Base-by-base conservation (phyloP, 2,888 invertebrate species). In the Orthosia gracilis region DNA sequence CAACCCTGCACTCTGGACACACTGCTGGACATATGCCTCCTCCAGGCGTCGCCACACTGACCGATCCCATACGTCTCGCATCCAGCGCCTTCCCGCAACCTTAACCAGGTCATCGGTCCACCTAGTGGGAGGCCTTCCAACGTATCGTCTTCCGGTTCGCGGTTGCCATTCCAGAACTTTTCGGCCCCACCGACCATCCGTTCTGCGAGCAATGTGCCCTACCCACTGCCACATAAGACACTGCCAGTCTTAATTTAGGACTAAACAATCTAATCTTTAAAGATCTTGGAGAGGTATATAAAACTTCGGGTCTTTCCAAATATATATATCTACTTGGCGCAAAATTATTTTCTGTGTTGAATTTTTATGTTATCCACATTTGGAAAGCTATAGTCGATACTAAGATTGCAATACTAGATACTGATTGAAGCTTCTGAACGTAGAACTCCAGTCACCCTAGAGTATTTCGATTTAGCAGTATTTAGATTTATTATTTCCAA, bases 221-320 rank as follows among this genome's bases (percentile, higher is more conserved):
- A n/a, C n/a, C n/a, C n/a, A n/a, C n/a, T n/a, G n/a, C n/a, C n/a
- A n/a, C n/a, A n/a, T n/a, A n/a, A n/a, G n/a, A n/a, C n/a, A 9
- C 26, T 57, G n/a, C 26, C n/a, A 54, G 26, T 59, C n/a, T 4
- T 77, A 49, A 77, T 26, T 59, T 63, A 59, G 40, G 40, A 54
- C 63, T 21, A 11, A 52, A 64, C 18, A 58, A 63, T 71, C 31
- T 47, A 47, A 74, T 67, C 47, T 59, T 76, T 11, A 4, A 58
- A 47, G 21, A 76, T 69, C 31, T 64, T 12, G 9, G 11, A 17
- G 13, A 61, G 13, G 15, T 31, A 5, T 12, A 40, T 40, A 40
- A n/a, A 15, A 26, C 15, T 52, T 47, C 26, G 17, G 11, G 9
- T 21, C 13, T 69, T 62, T 18, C 17, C 9, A 15, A 62, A 62